Conservation (phyloP, 30 jellyfish, hydroid and myxozoan genomes). For the Hydra vulgaris region DNA sequence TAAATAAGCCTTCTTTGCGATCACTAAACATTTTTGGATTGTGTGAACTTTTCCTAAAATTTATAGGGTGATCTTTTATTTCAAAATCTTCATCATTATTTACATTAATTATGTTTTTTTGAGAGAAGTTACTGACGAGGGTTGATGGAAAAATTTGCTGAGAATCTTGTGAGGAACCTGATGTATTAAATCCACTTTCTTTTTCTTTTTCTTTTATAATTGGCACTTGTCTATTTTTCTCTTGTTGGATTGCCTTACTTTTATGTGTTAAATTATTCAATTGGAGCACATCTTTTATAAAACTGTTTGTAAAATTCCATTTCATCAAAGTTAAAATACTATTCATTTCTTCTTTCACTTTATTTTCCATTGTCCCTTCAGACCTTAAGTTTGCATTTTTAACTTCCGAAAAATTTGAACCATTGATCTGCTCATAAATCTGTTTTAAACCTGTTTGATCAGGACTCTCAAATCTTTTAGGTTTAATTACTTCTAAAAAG, state of each 20-base stretch:
- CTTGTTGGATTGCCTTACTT: too few species aligned
- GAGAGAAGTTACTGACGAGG: not conserved
- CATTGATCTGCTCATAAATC: not conserved
- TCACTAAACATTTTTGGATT: not conserved
- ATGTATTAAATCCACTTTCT: too few species aligned
- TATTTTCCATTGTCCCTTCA: not conserved
- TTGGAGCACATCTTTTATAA: not conserved
- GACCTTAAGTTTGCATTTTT: not conserved
- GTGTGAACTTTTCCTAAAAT: not conserved
- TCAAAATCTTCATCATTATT: not conserved
- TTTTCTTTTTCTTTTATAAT: not conserved
- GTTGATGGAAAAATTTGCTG: too few species aligned
- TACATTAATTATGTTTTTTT: too few species aligned
- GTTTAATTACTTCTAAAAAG: not conserved
- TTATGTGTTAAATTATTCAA: not conserved
- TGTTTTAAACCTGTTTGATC: not conserved
- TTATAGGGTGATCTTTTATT: not conserved
- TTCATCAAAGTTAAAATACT: not conserved
- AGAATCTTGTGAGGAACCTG: too few species aligned
- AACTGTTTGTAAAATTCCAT: not conserved
- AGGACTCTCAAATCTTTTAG: not conserved
- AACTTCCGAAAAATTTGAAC: not conserved
- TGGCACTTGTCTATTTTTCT: not conserved
- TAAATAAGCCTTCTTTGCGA: not conserved
- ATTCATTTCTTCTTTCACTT: not conserved